Conservation (phyloP, 2,113 vertebrate species). For the Entelurus aequoreus region DNA sequence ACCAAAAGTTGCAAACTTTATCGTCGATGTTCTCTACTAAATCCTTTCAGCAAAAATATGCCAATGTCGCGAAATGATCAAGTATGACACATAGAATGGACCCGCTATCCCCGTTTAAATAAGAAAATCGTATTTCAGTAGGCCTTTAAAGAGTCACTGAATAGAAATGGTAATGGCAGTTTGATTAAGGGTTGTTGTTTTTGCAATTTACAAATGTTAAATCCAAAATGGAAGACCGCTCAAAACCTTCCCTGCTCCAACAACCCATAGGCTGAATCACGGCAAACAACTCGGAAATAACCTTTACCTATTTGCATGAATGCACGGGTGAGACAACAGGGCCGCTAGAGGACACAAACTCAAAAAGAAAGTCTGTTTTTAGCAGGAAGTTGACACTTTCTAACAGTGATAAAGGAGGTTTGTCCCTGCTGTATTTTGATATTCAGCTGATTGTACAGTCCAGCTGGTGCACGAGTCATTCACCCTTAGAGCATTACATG, state of each 20-base stretch:
- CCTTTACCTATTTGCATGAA: conserved; percentile 11
- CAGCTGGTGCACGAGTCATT: conserved; percentile 36
- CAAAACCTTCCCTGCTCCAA: not conserved
- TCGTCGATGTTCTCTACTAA: too few relatives aligned
- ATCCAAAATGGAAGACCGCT: too few relatives aligned
- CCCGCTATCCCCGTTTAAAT: too few relatives aligned
- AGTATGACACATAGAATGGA: too few relatives aligned
- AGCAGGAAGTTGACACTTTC: conserved; percentile 50
- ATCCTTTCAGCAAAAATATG: too few relatives aligned
- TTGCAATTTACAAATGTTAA: too few relatives aligned
- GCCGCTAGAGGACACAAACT: not conserved
- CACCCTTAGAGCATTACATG: conserved; percentile 41
- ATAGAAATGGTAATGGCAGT: too few relatives aligned
- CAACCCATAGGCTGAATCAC: conserved; percentile 26
- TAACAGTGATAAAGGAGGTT: conserved; percentile 72
- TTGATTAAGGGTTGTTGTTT: too few relatives aligned
- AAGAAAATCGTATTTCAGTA: too few relatives aligned
- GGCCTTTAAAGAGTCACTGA: too few relatives aligned
- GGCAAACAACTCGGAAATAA: conserved; percentile 2
- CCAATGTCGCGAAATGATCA: too few relatives aligned
- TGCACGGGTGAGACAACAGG: conserved; percentile 9
- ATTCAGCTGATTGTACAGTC: conserved; percentile 69
- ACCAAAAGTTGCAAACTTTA: too few relatives aligned
- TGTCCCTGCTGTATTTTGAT: conserved; percentile 46
- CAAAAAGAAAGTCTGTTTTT: conserved; percentile 53